Evolutionary conservation across 2,888 invertebrate species (phyloP), one percentile per base, ranked within the genome.

Genomic region (Chrysolina oricalcia): DNA sequence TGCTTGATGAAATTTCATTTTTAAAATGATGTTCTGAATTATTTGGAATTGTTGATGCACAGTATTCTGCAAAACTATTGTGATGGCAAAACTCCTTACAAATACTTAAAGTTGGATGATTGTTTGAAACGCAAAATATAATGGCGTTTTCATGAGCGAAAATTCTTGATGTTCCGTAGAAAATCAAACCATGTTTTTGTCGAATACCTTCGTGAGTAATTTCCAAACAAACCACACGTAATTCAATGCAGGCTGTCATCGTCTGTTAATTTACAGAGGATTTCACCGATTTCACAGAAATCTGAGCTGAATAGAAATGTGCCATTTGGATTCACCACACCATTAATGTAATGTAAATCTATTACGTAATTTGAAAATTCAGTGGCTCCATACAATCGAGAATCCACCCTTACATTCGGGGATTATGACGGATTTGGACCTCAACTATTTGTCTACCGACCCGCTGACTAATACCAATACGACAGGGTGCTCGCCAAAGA

Each of bases 341-440:
- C 65, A 68, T 63, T 74, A 70, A 71, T 74, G 63, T 73, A 68
- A 78, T 76, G 75, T 78, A 76, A 76, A 78, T 76, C 76, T 76
- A 75, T 79, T 76, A 66, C 76, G 70, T 73, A 79, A 78, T 78
- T 76, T 75, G 53, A 75, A 78, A 78, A 76, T 76, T 79, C 76
- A 73, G 65, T 65, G 74, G 77, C 70, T 72, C 53, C 62, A 46
- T 66, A 75, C 77, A 75, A 77, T 72, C 63, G 65, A 27, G 71
- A 75, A 79, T 75, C 77, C 77, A 79, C 79, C 79, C 78, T 53
- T 74, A 73, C 74, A 75, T 70, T 72, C 64, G 64, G 70, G 77
- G 80, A 80, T 80, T 78, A 80, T 77, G 75, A 74, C 78, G 78
- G 80, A 77, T 80, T 80, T 78, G 48, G 68, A 77, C 78, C 80